phyloP scores from a whole-genome alignment of 35 echinoderm and acorn worm species.

The Patiria miniata region DNA sequence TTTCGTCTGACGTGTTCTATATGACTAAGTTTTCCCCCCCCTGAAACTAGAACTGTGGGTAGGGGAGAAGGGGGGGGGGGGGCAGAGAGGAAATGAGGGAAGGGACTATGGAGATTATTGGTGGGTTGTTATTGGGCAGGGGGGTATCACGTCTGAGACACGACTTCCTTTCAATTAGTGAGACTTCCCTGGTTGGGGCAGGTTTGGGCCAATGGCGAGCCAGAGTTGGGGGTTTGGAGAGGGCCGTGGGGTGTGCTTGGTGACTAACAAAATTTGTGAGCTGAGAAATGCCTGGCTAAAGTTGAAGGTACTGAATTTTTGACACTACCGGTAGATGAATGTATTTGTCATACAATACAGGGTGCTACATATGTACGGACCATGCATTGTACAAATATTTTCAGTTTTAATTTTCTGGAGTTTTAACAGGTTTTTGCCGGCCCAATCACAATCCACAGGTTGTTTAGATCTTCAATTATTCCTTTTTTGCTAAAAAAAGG shows the following conservation, averaged over 20 bases:
- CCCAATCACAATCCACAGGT: no score
- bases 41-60: not conserved
- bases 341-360: no score
- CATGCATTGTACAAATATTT: no score
- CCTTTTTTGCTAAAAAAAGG: no score
- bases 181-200: not conserved
- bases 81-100: not conserved
- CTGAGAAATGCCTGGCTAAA: no score
- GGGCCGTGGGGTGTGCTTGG: not conserved
- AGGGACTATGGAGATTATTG: slow-evolving; percentile 5
- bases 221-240: not conserved
- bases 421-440: no score
- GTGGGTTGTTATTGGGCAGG: not conserved
- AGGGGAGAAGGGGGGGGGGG: not conserved
- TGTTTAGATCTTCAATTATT: no score
- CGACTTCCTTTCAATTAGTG: slow-evolving; percentile 24
- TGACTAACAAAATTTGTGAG: no score
- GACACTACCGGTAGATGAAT: no score
- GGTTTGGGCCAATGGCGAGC: not conserved
- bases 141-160: slow-evolving; percentile 19
- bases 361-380: no score
- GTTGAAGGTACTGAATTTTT: no score
- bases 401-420: no score
- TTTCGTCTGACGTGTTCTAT: not conserved
- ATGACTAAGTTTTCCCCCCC: not conserved